Evolutionary conservation across 2,797 vertebrate genomes (phyloP).

Genomic region (Gymnodraco acuticeps): DNA sequence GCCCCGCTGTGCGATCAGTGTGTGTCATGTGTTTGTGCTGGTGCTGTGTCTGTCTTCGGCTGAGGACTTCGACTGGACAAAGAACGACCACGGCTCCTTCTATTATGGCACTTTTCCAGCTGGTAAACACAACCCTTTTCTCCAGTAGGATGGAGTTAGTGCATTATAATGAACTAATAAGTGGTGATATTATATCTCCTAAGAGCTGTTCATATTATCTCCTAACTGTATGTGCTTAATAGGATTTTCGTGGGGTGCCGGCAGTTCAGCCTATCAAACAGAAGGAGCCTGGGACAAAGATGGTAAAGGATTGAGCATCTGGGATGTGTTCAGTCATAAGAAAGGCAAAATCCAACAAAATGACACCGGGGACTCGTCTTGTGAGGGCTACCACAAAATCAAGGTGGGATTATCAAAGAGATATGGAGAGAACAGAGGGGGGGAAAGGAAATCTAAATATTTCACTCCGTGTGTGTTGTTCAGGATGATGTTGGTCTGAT

Average conservation of each 20-base stretch:
- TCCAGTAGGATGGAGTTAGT: background rate
- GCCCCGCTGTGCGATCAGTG: slow-evolving; percentile 63
- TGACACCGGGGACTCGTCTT: slow-evolving; percentile 90
- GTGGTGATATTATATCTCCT: background rate
- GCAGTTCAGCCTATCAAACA: slow-evolving; percentile 95
- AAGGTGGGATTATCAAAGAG: slow-evolving; percentile 82
- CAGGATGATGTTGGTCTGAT: slow-evolving; percentile 92
- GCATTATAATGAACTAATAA: background rate
- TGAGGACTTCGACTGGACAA: slow-evolving; percentile 89
- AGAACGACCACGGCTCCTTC: slow-evolving; percentile 91
- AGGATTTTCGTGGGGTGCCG: slow-evolving; percentile 96
- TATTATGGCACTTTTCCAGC: slow-evolving; percentile 94
- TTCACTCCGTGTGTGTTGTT: slow-evolving; percentile 17
- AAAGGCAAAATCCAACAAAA: slow-evolving; percentile 87
- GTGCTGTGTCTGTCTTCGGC: slow-evolving; percentile 82
- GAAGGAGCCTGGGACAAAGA: slow-evolving; percentile 97
- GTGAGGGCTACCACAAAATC: slow-evolving; percentile 92
- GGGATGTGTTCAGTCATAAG: slow-evolving; percentile 92
- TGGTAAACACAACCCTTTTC: slow-evolving; percentile 77
- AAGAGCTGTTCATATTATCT: background rate
- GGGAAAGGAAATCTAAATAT: background rate
- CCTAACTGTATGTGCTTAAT: background rate
- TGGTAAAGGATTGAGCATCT: slow-evolving; percentile 95
- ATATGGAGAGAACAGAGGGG: background rate
- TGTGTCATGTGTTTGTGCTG: slow-evolving; percentile 86